Conservation (phyloP, 2,888 invertebrate species). For the Leptothorax acervorum region DNA sequence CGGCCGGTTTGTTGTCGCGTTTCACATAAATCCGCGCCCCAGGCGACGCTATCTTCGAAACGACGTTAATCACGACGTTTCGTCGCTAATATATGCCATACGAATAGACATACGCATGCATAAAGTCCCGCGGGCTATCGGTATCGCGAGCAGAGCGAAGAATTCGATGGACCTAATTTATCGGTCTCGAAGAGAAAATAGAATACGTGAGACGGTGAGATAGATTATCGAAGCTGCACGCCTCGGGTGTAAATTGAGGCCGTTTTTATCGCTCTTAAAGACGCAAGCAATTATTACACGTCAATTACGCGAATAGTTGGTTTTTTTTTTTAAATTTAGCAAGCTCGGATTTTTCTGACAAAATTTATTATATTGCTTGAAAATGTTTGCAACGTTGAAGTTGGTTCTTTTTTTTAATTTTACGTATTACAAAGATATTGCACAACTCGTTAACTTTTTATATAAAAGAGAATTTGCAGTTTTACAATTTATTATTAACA, state of each 20-base stretch:
- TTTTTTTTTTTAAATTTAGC: slow-evolving; percentile 14
- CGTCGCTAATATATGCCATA: slow-evolving; percentile 77
- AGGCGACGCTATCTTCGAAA: slow-evolving; percentile 64
- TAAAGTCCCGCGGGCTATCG: slow-evolving; percentile 59
- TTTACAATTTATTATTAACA: neutral
- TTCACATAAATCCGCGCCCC: slow-evolving; percentile 70
- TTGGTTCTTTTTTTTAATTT: neutral
- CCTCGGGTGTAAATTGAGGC: slow-evolving; percentile 13
- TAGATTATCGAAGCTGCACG: slow-evolving; percentile 17
- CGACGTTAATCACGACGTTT: slow-evolving; percentile 72
- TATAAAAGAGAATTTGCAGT: neutral
- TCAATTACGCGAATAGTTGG: slow-evolving; percentile 20
- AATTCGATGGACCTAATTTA: slow-evolving; percentile 64
- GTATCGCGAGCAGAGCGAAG: slow-evolving; percentile 3
- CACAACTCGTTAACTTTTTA: neutral
- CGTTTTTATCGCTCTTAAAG: slow-evolving; percentile 26
- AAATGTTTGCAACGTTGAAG: neutral
- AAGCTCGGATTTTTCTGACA: neutral
- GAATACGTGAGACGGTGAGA: neutral
- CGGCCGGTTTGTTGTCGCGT: slow-evolving; percentile 64
- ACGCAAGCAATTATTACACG: slow-evolving; percentile 32
- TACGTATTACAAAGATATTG: neutral
- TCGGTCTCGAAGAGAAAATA: slow-evolving; percentile 34
- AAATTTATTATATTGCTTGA: neutral
- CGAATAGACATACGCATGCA: slow-evolving; percentile 38